Conservation (phyloP, 37 sponge, comb jelly and placozoan genomes). For the Bolinopsis microptera region DNA sequence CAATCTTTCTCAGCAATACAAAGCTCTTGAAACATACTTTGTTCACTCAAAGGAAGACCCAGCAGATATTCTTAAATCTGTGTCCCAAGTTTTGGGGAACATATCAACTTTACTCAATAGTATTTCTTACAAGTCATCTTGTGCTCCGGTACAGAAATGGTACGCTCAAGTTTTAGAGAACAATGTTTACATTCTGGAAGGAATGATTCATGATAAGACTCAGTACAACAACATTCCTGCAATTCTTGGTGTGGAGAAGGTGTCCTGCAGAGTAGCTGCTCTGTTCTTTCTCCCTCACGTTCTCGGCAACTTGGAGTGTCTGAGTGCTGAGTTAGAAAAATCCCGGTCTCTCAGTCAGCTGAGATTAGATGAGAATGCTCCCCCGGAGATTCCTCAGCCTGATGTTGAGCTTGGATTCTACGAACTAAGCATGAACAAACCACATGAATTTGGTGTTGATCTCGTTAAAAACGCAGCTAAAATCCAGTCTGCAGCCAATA, state of each 20-base stretch:
- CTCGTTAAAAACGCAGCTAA: not conserved
- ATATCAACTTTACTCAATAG: not conserved
- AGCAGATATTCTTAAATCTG: not conserved
- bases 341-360: not conserved
- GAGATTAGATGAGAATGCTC: not conserved
- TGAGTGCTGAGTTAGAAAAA: not conserved
- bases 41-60: not conserved
- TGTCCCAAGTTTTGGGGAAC: not conserved
- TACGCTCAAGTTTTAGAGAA: not conserved
- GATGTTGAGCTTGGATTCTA: not conserved
- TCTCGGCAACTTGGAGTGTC: not conserved
- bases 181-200: slow-evolving; percentile 23
- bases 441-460: not conserved
- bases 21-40: not conserved
- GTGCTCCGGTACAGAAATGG: not conserved
- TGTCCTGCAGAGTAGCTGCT: not conserved
- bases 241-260: slow-evolving; percentile 21
- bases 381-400: not conserved
- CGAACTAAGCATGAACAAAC: not conserved
- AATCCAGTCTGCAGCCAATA: slow-evolving; percentile 41
- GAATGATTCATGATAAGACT: not conserved
- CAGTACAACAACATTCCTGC: not conserved
- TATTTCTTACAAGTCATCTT: not conserved
- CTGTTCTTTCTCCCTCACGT: not conserved
- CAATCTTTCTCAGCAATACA: not conserved